Evolutionary conservation across 2,888 invertebrate genomes (phyloP).

Genomic region (Drosophila infuscata): DNA sequence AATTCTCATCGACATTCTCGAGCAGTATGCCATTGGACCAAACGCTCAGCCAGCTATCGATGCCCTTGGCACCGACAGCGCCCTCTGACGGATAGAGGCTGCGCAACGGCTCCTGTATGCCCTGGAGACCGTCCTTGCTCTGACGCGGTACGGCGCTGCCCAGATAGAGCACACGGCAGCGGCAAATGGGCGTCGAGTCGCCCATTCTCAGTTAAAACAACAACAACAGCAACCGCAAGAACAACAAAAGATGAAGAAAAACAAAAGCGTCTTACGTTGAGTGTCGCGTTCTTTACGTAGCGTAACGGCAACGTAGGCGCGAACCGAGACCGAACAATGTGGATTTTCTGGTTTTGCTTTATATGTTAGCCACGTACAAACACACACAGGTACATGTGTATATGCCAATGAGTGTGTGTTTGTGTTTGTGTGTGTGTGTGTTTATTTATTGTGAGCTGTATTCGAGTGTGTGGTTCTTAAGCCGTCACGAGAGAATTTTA

Average conservation of each 20-base stretch:
- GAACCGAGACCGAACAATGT: conserved; percentile 73
- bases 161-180: conserved; percentile 97
- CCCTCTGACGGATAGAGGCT: conserved; percentile 98
- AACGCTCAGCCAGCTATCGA: conserved; percentile 98
- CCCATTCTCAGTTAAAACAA: conserved; percentile 84
- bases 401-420: conserved; percentile 30
- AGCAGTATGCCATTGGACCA: conserved; percentile 98
- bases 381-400: conserved; percentile 33
- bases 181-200: conserved; percentile 97
- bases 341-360: conserved; percentile 83
- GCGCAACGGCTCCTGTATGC: conserved; percentile 97
- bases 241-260: conserved; percentile 20
- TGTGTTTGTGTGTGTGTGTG: conserved; percentile 42
- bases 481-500: conserved; percentile 70
- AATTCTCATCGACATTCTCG: conserved; percentile 98
- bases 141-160: conserved; percentile 98
- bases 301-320: conserved; percentile 46
- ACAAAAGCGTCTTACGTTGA: conserved; percentile 56
- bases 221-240: conserved; percentile 17
- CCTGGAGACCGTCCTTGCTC: conserved; percentile 98
- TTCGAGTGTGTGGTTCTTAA: conserved; percentile 60
- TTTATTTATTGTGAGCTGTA: conserved; percentile 41
- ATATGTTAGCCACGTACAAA: conserved; percentile 64
- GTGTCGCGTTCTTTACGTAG: conserved; percentile 43
- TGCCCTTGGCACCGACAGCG: conserved; percentile 93